These are phyloP conservation scores for Laothoe populi DNA, from an alignment of 2,888 invertebrate species.

Conservation along the genomic window DNA sequence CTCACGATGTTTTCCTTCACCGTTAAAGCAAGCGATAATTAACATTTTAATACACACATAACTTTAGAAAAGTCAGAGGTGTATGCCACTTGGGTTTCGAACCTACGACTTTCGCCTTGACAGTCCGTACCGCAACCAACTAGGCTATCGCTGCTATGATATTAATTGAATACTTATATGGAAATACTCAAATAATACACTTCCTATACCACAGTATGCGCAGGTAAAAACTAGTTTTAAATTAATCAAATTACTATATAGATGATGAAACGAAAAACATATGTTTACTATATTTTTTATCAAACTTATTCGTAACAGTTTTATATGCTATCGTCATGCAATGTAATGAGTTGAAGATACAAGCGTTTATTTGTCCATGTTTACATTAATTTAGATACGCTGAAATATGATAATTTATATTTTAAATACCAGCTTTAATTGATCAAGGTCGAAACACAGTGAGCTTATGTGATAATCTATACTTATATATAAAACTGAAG, in stretches of 20 bases:
- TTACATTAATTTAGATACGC: slow-evolving; percentile 3
- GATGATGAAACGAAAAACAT: slow-evolving; percentile 20
- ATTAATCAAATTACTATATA: slow-evolving; percentile 18
- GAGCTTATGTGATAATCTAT: too few species aligned
- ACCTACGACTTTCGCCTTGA: too few species aligned
- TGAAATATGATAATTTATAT: not conserved
- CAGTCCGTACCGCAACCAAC: too few species aligned
- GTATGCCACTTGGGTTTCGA: too few species aligned
- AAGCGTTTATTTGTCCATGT: not conserved
- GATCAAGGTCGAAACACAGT: not conserved
- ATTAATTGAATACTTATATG: too few species aligned
- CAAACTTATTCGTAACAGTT: slow-evolving; percentile 3
- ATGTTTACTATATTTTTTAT: slow-evolving; percentile 20
- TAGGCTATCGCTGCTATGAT: too few species aligned
- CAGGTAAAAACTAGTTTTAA: not conserved
- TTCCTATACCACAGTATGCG: not conserved
- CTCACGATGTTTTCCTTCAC: too few species aligned
- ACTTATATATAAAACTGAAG: too few species aligned
- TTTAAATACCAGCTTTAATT: not conserved
- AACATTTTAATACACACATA: too few species aligned
- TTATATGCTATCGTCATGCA: slow-evolving; percentile 17
- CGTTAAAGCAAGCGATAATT: too few species aligned
- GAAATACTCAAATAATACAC: not conserved
- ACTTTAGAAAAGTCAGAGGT: too few species aligned
- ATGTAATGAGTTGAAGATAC: slow-evolving; percentile 1